phyloP scores from a whole-genome alignment of 2,113 vertebrate genomes.

The Tichodroma muraria region DNA sequence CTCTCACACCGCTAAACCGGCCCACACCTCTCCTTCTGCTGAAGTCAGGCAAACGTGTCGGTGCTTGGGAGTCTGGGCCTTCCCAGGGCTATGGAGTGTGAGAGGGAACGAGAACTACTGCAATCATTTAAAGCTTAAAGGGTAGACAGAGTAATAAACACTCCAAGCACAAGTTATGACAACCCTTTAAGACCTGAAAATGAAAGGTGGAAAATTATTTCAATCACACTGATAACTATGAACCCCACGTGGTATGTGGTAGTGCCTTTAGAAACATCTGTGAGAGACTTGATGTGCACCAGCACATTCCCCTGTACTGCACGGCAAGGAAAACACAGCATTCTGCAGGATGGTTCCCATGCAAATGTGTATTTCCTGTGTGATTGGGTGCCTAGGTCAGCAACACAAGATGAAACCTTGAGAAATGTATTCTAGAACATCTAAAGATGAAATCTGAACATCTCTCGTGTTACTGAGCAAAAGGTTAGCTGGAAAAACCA shows the following conservation, averaged over 20 bases:
- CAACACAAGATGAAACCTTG: background rate
- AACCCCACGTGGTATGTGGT: background rate
- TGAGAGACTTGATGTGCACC: background rate
- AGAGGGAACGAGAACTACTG: background rate
- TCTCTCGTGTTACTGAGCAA: background rate
- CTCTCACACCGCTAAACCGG: background rate
- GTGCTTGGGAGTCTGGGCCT: background rate
- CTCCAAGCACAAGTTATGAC: background rate
- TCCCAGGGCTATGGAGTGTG: background rate
- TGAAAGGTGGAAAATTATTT: background rate
- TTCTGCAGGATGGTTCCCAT: background rate
- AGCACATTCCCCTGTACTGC: background rate
- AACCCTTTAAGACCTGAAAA: background rate
- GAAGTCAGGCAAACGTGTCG: accelerated
- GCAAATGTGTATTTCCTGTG: background rate
- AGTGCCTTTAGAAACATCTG: background rate
- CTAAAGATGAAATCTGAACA: background rate
- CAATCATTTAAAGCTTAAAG: background rate
- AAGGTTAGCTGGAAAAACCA: background rate
- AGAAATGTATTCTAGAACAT: background rate
- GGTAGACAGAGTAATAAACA: background rate
- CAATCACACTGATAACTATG: background rate
- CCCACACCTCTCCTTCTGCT: background rate
- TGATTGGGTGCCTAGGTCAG: background rate
- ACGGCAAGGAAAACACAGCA: background rate